These are phyloP conservation scores for Druon quercuslanigerum DNA, from an alignment of 1,140 invertebrate species.

Conservation along the genomic window DNA sequence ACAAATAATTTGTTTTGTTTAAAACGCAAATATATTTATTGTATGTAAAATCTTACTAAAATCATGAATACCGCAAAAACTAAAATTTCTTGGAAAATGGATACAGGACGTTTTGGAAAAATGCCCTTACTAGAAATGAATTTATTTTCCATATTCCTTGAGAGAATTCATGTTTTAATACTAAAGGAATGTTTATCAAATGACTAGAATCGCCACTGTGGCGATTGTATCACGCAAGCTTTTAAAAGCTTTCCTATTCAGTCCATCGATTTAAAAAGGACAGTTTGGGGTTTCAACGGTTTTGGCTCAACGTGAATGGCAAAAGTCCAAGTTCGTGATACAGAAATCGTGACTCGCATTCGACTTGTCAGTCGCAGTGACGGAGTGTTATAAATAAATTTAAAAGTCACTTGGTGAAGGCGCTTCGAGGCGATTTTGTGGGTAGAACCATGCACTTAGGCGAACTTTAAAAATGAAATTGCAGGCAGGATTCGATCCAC, in stretches of 20 bases:
- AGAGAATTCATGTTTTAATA: background rate
- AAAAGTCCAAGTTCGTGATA: background rate
- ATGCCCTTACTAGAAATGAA: background rate
- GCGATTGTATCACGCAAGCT: background rate
- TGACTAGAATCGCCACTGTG: constrained; percentile 11
- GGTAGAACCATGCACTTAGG: background rate
- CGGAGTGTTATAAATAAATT: constrained; percentile 21
- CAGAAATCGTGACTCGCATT: background rate
- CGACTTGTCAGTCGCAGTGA: background rate
- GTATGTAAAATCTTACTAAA: too few species aligned
- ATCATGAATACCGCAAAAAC: too few species aligned
- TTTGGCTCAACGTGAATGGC: background rate
- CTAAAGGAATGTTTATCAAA: constrained; percentile 7
- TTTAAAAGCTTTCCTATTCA: background rate
- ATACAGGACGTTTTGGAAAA: too few species aligned
- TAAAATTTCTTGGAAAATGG: too few species aligned
- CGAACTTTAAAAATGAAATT: background rate
- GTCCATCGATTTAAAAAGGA: background rate
- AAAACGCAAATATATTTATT: too few species aligned
- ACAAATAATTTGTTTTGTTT: too few species aligned
- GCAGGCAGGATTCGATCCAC: background rate
- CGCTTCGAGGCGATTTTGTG: background rate
- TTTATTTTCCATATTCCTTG: background rate
- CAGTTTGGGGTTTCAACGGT: background rate
- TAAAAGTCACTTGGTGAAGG: background rate